These are phyloP conservation scores for Drosophila algonquin DNA, from an alignment of 2,888 invertebrate species.

Conservation along the genomic window DNA sequence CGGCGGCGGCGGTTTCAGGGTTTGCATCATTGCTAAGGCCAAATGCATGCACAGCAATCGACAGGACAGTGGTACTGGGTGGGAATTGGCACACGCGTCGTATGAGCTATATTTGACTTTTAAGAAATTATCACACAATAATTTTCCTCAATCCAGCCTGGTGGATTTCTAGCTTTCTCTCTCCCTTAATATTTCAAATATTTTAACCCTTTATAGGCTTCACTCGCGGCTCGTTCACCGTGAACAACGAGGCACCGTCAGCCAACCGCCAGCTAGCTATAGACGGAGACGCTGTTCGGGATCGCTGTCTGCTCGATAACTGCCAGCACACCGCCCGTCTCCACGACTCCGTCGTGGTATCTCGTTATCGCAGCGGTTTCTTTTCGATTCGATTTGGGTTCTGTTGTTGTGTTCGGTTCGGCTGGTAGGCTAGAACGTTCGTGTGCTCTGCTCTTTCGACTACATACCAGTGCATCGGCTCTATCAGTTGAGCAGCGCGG, in stretches of 20 bases:
- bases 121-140: background rate
- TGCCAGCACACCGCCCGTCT: conserved; percentile 19
- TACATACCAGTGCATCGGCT: conserved; percentile 2
- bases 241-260: conserved; percentile 13
- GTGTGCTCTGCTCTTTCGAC: conserved; percentile 4
- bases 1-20: conserved; percentile 81
- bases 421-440: conserved; percentile 19
- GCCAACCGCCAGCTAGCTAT: conserved; percentile 7
- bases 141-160: background rate
- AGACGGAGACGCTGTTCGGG: conserved; percentile 33
- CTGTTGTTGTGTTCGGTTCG: conserved; percentile 14
- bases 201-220: conserved; percentile 4
- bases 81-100: conserved; percentile 33
- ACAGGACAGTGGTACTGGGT: background rate
- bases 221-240: conserved; percentile 30
- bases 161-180: background rate
- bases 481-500: conserved; percentile 39
- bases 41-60: conserved; percentile 63
- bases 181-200: background rate
- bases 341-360: conserved; percentile 11
- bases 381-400: conserved; percentile 31
- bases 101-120: conserved; percentile 32
- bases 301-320: conserved; percentile 43
- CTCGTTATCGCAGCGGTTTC: conserved; percentile 41
- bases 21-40: conserved; percentile 82